Base-by-base conservation (phyloP, 1,140 invertebrate species). In the Drosophila truncata region DNA sequence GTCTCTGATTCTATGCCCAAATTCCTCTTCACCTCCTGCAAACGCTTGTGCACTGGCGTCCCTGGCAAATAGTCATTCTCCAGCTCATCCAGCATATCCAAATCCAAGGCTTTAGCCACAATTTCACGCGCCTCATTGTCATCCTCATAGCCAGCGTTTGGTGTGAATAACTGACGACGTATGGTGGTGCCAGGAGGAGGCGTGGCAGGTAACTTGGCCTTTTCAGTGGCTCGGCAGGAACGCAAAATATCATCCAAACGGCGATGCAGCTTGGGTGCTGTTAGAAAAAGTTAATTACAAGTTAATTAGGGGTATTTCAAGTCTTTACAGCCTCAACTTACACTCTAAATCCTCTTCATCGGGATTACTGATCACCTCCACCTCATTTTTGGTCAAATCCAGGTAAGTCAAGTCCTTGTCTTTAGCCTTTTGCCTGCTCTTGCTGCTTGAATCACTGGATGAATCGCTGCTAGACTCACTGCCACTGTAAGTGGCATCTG, bases 121-220 rank as follows among this genome's bases (percentile, higher is more conserved):
- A 81, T 83, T 2, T 25, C 39, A 3, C 29, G 71, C 3, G 77
- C 91, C 18, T 55, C 52, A 0, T 18, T 13, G 0, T 79, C 66
- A 31, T 65, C 52, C 31, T 91, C 86, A 20, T 76, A 83, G 14
- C 91, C 91, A 13, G 65, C 61, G 55, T 82, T 86, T 0, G 80
- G 82, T 9, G 73, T 91, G 37, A 92, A 93, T 5, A 91, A 46
- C 47, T 91, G 77, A 1, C 90, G 72, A 3, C 86, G 80, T 23
- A 47, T 81, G 18, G 64, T 64, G 16, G 23, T 1, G 55, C 44
- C 4, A 25, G 23, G 25, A 2, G 46, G 42, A 1, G 70, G 60
- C 1, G 74, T 78, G 6, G 59, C 73, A 0, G 65, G 62, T 1
- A 77, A 35, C 41, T 85, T 76, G 8, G 65, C 35, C 39, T 92